Evolutionary conservation across 2,113 vertebrate genomes (phyloP).

Genomic region (Cygnus buccinator): DNA sequence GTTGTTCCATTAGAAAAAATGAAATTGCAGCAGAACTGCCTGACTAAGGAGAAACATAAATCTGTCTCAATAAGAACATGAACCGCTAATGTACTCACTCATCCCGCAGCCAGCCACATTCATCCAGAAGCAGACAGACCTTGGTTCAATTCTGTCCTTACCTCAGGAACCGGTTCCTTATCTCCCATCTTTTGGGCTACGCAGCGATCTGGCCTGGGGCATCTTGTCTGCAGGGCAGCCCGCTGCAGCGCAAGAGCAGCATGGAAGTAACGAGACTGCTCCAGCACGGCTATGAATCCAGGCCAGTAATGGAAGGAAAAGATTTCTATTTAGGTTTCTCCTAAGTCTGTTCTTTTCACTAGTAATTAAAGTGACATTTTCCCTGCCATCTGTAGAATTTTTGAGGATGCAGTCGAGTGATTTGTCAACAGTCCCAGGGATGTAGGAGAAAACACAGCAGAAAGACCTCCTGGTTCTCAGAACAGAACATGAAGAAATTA

Average conservation of each 20-base stretch:
- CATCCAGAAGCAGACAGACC: not conserved
- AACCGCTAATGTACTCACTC: accelerated
- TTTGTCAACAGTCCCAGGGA: constrained; percentile 43
- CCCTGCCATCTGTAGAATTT: constrained; percentile 52
- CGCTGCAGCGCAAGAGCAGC: not conserved
- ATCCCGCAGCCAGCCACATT: not conserved
- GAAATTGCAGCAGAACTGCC: not conserved
- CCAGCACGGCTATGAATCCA: not conserved
- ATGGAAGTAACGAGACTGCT: accelerated
- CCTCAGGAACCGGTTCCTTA: accelerated
- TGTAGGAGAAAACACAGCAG: not conserved
- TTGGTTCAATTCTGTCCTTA: not conserved
- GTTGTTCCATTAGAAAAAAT: not conserved
- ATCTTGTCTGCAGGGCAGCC: not conserved
- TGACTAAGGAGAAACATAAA: not conserved
- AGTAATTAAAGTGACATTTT: constrained; percentile 64
- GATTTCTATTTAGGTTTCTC: not conserved
- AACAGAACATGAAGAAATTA: not conserved
- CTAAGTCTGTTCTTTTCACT: not conserved
- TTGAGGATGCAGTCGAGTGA: constrained; percentile 6
- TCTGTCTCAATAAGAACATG: not conserved
- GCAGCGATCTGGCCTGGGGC: not conserved
- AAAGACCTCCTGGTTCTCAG: not conserved
- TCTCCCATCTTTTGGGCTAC: not conserved
- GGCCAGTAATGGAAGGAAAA: not conserved